Evolutionary conservation across 2,888 invertebrate species (phyloP), one percentile per base, ranked within the genome.

Genomic region (Oscheius sp.): DNA sequence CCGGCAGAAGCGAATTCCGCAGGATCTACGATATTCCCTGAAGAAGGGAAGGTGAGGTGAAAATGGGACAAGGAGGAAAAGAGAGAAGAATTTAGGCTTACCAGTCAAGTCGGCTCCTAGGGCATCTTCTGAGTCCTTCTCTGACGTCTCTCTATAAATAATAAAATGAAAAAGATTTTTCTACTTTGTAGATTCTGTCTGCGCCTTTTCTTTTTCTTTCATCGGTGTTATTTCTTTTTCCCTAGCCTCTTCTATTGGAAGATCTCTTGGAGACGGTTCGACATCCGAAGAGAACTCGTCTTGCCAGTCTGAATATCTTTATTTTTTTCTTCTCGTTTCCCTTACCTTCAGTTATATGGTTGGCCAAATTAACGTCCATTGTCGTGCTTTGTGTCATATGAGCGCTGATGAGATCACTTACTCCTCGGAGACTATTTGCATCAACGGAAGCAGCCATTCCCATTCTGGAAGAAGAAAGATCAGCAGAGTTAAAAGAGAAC

Each of bases 1-100:
- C 96, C 96, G 89, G 96, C 95, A 78, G 95, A 95, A 73, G 97
- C 95, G 88, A 95, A 97, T 89, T 97, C 97, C 86, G 95, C 96
- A 79, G 96, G 96, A 89, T 96, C 95, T 76, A 97, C 96, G 93
- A 94, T 94, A 88, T 93, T 93, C 86, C 95, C 95, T 93, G 89
- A 26, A 73, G 71, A 65, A 56, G 28, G 17, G 20, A 33, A 47
- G 73, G 86, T 89, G 68, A 62, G 41, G 30, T 61, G 57, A 45
- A 38, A 24, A 30, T 6, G 33, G 32, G 36, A 36, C 1, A 32
- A 32, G 33, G 28, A 26, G 50, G 41, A 41, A n/a, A 22, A 20
- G 44, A 4, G 22, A 28, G 14, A 47, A 17, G 22, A 4, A 14
- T 20, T 2, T 8, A 24, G 5, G 28, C 59, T 59, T 86, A 95